Base-by-base conservation (phyloP, 2,888 invertebrate species). In the Dendrolimus pini region DNA sequence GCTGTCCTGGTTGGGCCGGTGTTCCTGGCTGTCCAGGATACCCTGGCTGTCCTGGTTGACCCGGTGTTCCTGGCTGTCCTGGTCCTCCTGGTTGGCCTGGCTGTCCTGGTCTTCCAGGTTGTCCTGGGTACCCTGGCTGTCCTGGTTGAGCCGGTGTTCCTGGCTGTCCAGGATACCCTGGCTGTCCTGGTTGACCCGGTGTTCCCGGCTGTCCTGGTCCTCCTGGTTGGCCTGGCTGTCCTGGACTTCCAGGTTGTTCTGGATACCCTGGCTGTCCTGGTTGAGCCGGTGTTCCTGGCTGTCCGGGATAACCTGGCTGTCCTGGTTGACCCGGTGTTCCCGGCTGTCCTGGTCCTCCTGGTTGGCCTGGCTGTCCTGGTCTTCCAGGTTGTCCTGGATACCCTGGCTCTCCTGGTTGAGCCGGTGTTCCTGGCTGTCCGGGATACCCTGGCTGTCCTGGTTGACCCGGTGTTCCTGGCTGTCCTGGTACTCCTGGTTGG, bases 271-370 rank as follows among this genome's bases (percentile, higher is more conserved):
- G 70, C 2, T 63, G 55, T 7, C 67, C 70, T 0, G 71, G 65
- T 9, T 61, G 18, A 0, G 69, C 66, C 42, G 72, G 69, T 0
- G 61, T 14, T 30, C 68, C 70, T 10, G 78, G 72, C 9, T 63
- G 61, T 7, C 68, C 82, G 14, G 86, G 88, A 47, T 74, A 56
- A 53, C 60, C 76, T 68, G 60, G 86, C 74, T 62, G 56, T 12
- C 67, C 68, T n/a, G 67, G 68, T 18, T 67, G 58, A 9, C 71
- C 74, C 9, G 76, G 73, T 0, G 64, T 30, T 41, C 72, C 69
- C n/a, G 64, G 70, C 7, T 74, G 63, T 41, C 73, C 71, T 53
- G 78, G 78, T 42, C 75, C 64, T 1, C 79, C 79, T 47, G 83
- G 83, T 2, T 75, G 68, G 53, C 74, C 76, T 52, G 73, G 73